Evolutionary conservation across 2,888 invertebrate genomes (phyloP), one percentile per base, ranked within the genome.

Genomic region (Drosophila stalkeri): DNA sequence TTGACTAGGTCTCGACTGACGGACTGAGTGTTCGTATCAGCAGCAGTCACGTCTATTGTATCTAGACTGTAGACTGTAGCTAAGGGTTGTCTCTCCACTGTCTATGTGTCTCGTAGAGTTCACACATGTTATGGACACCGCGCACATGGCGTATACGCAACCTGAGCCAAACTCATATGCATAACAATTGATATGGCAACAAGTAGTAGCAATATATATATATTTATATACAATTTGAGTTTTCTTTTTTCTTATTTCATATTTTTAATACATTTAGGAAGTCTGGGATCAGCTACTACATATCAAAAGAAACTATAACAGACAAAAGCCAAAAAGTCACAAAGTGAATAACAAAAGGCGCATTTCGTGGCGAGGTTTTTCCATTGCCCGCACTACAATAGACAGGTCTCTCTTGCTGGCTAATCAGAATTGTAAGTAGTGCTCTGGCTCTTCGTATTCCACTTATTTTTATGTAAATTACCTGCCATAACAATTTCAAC

Each of bases 171-270:
- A 49, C 49, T 54, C 18, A 70, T 80, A 84, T 75, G 51, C 87
- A 91, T 90, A 68, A 90, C 90, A 90, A 87, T 72, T 56, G 77
- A 72, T 61, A 64, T 61, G 73, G 84, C 82, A 86, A 91, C 91
- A 91, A 91, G 91, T 91, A 91, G 91, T 91, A 86, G 86, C 80
- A 67, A 61, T n/a, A n/a, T n/a, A n/a, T n/a, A n/a, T n/a, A n/a
- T n/a, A n/a, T n/a, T n/a, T n/a, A 66, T 66, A 65, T 62, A 64
- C 72, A 23, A 57, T 41, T 47, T 54, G 39, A 56, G n/a, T 66
- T 51, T 54, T 35, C 47, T 35, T 35, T 44, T 68, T 51, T 72
- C 60, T 61, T 60, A 56, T 55, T 77, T 69, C 49, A 64, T 76
- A 57, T 77, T 67, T 76, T 85, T 91, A 91, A 91, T 91, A 82